A percentile compares a stretch with the other conserved stretches of the same genome.
Conservation (phyloP, 2,113 vertebrate genomes). For the Malurus alboscapulatus region DNA sequence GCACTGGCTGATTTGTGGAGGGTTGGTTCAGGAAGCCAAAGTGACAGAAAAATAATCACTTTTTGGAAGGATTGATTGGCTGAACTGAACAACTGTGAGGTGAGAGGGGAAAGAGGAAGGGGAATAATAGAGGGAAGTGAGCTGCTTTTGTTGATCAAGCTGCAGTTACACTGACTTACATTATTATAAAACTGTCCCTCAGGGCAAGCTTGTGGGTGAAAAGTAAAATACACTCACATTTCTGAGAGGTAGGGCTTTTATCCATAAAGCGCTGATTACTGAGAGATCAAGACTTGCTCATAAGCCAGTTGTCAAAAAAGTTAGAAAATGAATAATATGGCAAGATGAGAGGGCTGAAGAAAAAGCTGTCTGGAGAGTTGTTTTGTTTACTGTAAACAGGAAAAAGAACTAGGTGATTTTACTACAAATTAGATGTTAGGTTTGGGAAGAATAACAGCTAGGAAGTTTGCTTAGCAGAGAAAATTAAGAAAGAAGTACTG, state of each 20-base stretch:
- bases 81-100: conserved; percentile 1
- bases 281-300: background rate
- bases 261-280: background rate
- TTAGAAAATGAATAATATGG: background rate
- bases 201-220: background rate
- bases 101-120: conserved; percentile 27
- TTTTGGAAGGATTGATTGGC: background rate
- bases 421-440: background rate
- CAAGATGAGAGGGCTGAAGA: background rate
- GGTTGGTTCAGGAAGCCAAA: conserved; percentile 22
- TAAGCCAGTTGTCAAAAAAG: background rate
- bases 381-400: background rate
- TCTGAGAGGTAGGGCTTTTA: background rate
- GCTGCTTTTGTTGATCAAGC: conserved; percentile 2
- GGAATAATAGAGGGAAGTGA: conserved; percentile 46
- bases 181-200: background rate
- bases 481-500: background rate
- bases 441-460: background rate
- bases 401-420: background rate
- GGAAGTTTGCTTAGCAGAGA: background rate
- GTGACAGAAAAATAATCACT: background rate
- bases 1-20: background rate
- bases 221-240: background rate
- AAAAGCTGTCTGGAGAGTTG: background rate
- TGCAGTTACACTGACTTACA: background rate